Evolutionary conservation across 2,113 vertebrate genomes (phyloP), one percentile per base, ranked within the genome.

Genomic region (Cyrtonyx montezumae): DNA sequence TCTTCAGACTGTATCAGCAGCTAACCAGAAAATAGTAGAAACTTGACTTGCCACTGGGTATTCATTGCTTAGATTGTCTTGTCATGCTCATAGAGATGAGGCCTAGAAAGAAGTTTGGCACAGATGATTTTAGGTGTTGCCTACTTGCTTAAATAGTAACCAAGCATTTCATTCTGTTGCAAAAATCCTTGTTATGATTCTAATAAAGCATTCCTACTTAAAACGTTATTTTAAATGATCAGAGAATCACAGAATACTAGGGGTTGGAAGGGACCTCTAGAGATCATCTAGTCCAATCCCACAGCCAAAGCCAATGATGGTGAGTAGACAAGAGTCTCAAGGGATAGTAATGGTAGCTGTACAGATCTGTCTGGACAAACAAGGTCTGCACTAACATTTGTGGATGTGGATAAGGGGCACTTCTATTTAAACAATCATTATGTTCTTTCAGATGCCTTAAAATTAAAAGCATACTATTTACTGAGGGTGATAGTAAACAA

Each of bases 401-500:
- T 65, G 83, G 45, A 26, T 62, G 26, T 67, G 45, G 77, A 53
- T 75, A 90, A 88, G n/a, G 86, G 15, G 20, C 66, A 45, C 36
- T 53, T 63, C 49, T 84, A 40, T 86, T 76, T 40, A 83, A 88
- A 53, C 55, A 62, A 17, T 75, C 77, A 22, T 26, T 26, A 49
- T 66, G 61, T 68, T 36, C 25, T 90, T 91, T 80, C 40, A 46
- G 59, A 80, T 80, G 49, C 30, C 45, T 86, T 55, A n/a, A 48
- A 88, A 77, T 80, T 86, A 86, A 86, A 62, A 88, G 88, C 68
- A 48, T 56, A 25, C 30, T 56, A 30, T n/a, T n/a, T 28, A 69
- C 40, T 92, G 61, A 65, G 84, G 30, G 59, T 88, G 68, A 30
- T 40, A 88, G 73, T 30, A 88, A 69, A 74, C 65, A 88, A 20